A percentile compares a stretch with the other conserved stretches of the same genome.
These are phyloP conservation scores for Chiloscyllium plagiosum DNA, from an alignment of 2,113 vertebrate genomes.

Conservation along the genomic window DNA sequence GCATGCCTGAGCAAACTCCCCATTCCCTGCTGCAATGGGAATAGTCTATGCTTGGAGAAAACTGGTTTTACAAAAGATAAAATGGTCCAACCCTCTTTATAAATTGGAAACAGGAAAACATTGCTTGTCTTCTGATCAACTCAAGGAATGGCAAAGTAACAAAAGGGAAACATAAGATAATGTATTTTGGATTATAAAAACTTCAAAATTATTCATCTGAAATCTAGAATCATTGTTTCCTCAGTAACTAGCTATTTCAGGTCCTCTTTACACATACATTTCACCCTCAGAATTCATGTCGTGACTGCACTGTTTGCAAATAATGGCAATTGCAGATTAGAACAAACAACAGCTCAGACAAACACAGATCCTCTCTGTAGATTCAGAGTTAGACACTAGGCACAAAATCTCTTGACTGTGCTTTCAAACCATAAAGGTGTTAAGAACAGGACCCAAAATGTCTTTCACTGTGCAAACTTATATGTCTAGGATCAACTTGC, in stretches of 20 bases:
- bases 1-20: neutral
- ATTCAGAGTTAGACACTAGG: neutral
- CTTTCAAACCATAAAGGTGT: neutral
- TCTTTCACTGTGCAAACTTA: neutral
- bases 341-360: neutral
- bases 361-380: neutral
- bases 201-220: neutral
- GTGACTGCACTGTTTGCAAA: neutral
- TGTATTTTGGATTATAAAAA: too few relatives aligned
- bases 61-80: neutral
- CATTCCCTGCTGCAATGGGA: neutral
- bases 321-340: neutral
- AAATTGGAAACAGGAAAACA: neutral
- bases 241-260: neutral
- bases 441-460: neutral
- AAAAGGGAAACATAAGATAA: neutral
- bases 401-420: neutral
- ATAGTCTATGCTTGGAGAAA: neutral
- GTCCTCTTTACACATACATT: neutral
- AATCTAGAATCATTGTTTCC: neutral
- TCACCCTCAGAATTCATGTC: neutral
- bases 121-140: neutral
- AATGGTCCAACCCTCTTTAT: neutral
- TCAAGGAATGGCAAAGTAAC: neutral
- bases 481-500: neutral